Evolutionary conservation across 2,113 vertebrate species (phyloP), one percentile per base, ranked within the genome.

Genomic region (Cranoglanis bouderius): DNA sequence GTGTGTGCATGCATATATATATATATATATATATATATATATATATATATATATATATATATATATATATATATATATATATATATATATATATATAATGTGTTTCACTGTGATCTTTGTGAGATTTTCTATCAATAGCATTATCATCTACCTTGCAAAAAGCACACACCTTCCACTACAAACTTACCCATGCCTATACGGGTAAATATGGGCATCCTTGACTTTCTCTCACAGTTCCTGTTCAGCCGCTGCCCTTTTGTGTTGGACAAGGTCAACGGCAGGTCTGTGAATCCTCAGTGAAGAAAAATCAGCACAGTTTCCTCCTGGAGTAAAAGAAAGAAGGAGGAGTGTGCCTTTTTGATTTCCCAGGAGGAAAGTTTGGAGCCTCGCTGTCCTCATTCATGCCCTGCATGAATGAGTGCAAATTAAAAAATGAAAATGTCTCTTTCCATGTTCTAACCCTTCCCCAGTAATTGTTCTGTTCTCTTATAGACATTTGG

Each of bases 241-340:
- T 95, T 96, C 93, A 97, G 96, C 95, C 93, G 94, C 80, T 94
- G 96, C 8, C 96, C 96, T 0, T 90, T 94, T 0, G 85, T 91
- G 0, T 94, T 93, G n/a, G 29, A 84, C 53, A 96, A 95, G 88
- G 93, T 93, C 88, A 95, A 92, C 4, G 95, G 95, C 91, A 94
- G 94, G 82, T 94, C 96, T 46, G 93, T 96, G 0, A 95, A 95
- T 88, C 94, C 95, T 89, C 90, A 95, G 93, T 95, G 95, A 85
- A 94, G 93, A 90, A 89, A 67, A 12, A 43, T 40, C 18, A 67
- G 29, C 29, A 32, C n/a, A 32, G 51, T 67, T 9, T 61, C 59
- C 24, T 26, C n/a, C n/a, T 32, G n/a, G 4, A 67, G 63, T 16
- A 29, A 67, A 67, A 32, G 29, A 32, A n/a, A 24, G 29, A 49